phyloP scores from a whole-genome alignment of 2,888 invertebrate species.

The Xestia sexstrigata region DNA sequence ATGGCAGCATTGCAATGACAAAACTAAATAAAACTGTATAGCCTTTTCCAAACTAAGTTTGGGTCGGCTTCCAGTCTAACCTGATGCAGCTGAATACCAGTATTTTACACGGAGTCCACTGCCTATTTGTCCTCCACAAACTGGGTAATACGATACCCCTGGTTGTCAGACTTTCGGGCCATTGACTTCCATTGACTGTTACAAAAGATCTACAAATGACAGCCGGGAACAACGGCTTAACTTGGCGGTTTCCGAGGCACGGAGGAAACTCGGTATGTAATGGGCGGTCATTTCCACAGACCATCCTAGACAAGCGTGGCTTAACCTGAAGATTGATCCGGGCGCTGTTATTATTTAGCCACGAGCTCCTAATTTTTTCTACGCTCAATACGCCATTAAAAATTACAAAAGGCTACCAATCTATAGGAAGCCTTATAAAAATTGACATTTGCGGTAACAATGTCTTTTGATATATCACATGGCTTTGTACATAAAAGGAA shows the following conservation, averaged over 20 bases:
- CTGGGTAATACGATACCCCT: neutral
- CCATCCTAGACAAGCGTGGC: neutral
- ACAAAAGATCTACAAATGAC: neutral
- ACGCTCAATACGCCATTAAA: neutral
- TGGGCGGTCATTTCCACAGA: neutral
- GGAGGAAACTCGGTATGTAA: neutral
- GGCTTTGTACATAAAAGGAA: neutral
- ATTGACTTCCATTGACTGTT: neutral
- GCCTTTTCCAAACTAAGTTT: neutral
- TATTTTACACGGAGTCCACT: neutral
- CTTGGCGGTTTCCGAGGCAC: neutral
- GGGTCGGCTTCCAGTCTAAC: neutral
- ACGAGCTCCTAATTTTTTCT: neutral
- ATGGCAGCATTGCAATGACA: neutral
- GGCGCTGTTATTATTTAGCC: neutral
- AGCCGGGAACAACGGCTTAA: neutral
- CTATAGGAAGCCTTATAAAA: slow-evolving; percentile 6
- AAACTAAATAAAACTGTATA: neutral
- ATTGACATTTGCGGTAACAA: neutral
- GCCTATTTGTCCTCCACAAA: neutral
- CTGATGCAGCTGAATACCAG: neutral
- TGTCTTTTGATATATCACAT: slow-evolving; percentile 18
- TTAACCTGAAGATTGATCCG: neutral
- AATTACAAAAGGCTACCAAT: neutral
- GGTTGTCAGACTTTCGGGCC: neutral